Percentiles rank a stretch among this genome's conserved stretches.
These are phyloP conservation scores for Orius insidiosus DNA, from an alignment of 1,140 invertebrate genomes.

Conservation along the genomic window DNA sequence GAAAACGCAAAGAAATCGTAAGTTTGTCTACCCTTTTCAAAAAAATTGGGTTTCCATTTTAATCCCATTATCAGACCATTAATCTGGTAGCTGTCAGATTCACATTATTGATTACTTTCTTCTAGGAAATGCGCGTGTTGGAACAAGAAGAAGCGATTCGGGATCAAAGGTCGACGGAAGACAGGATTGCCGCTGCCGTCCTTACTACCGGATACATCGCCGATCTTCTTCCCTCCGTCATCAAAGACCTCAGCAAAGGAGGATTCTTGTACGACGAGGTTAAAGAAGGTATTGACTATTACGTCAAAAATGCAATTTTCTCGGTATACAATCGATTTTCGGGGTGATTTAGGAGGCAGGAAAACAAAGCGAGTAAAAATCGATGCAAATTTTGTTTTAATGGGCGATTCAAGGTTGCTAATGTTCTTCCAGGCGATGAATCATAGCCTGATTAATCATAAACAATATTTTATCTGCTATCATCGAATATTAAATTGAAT, in stretches of 20 bases:
- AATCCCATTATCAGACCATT: neutral
- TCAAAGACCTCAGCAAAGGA: conserved; percentile 57
- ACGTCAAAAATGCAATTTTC: too few species aligned
- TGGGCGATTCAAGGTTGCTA: conserved; percentile 5
- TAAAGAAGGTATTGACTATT: conserved; percentile 33
- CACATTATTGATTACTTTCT: neutral
- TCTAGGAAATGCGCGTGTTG: conserved; percentile 34
- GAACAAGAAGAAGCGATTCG: conserved; percentile 35
- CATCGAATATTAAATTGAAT: too few species aligned
- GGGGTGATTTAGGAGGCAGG: neutral
- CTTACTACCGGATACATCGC: conserved; percentile 68
- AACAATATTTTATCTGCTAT: too few species aligned
- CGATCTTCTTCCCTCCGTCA: conserved; percentile 63
- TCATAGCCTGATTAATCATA: too few species aligned
- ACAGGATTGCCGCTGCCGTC: conserved; percentile 60
- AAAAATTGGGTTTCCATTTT: neutral
- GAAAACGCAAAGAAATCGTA: conserved; percentile 41
- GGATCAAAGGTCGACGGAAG: conserved; percentile 49
- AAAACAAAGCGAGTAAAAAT: neutral
- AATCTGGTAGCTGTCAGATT: neutral
- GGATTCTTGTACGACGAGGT: conserved; percentile 56
- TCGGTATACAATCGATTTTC: too few species aligned
- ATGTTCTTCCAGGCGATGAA: too few species aligned
- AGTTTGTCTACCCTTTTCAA: conserved; percentile 1
- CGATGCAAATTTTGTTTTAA: neutral